Evolutionary conservation across 2,113 vertebrate species (phyloP), one percentile per base, ranked within the genome.

Genomic region (Macaca fascicularis): DNA sequence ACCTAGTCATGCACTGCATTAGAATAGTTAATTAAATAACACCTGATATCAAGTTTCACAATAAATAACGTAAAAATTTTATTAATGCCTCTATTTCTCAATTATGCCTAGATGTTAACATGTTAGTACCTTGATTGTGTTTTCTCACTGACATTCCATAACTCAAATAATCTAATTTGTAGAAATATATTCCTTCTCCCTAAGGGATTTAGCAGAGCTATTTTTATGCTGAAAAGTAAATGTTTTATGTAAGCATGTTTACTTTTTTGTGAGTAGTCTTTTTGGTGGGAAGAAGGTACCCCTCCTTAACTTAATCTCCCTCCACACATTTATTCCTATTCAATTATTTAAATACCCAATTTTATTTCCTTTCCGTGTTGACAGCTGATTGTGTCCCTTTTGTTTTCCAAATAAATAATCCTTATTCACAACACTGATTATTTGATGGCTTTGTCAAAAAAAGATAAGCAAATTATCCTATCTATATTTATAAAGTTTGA

Each of bases 111-210:
- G 4, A 78, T 43, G 64, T 84, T 94, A 64, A 82, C n/a, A 64
- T 50, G 48, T n/a, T 76, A 78, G 8, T 48, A 84, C 0, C 16
- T 57, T 76, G 6, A 50, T 64, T 64, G 88, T 57, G 50, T 59
- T 38, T 94, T 92, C 27, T 89, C 35, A 74, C 11, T 94, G 52
- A 82, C 6, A 43, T 74, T 80, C 5, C 30, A 94, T 13, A 84
- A 57, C 61, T 7, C 11, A 76, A 20, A 95, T 76, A 67, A 55
- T 95, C 0, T 38, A 90, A 75, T 81, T 57, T 94, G 20, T 35
- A 76, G 17, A 93, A 81, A 86, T 89, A 81, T 69, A 12, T 52
- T 93, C 19, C 40, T 97, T 91, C 38, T 86, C 61, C 14, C 25
- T 80, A 79, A 80, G 25, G 43, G 4, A 89, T 27, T 80, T 61